Evolutionary conservation across 2,113 vertebrate species (phyloP), one percentile per base, ranked within the genome.

Genomic region (Heterotilapia buettikoferi): DNA sequence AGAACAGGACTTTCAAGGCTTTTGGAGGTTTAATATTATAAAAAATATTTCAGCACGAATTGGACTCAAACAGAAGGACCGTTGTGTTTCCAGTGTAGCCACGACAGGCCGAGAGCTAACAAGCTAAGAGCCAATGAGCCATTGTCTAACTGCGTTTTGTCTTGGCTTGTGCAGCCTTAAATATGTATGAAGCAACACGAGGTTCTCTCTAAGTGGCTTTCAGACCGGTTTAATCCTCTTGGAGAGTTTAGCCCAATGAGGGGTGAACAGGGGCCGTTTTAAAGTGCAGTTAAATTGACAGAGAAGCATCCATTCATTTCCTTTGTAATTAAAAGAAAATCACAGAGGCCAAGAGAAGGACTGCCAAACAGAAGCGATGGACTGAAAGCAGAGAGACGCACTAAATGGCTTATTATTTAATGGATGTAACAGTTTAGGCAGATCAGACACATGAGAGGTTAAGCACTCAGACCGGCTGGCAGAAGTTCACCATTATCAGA

Each of bases 221-320:
- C 66, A 87, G 89, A 83, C 82, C 11, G 2, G 24, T 45, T 83
- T 91, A 88, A 89, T 83, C 84, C 88, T 83, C 73, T 79, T 16
- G 52, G 29, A 80, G 59, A 61, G 82, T 90, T 90, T 68, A 90
- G 87, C 63, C 84, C 84, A 90, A 88, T 88, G 92, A 90, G 85
- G 84, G 81, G 85, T 82, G 88, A 89, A 91, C 56, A 0, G 29
- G 33, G 43, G 53, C 11, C 29, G 6, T 38, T 38, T 86, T 56
- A 89, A 66, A 52, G 59, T 11, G 6, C 14, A 73, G 84, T 38
- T 80, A 61, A 80, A 61, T 54, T 21, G 86, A 81, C 24, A 56
- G 36, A 40, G 81, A 63, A 7, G 73, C 80, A 43, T 78, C 57
- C 86, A 33, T 82, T 84, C 18, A 31, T 24, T 82, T 45, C 29